Conservation (phyloP, 53 echinoderm and acorn worm genomes). For the Crossaster papposus region DNA sequence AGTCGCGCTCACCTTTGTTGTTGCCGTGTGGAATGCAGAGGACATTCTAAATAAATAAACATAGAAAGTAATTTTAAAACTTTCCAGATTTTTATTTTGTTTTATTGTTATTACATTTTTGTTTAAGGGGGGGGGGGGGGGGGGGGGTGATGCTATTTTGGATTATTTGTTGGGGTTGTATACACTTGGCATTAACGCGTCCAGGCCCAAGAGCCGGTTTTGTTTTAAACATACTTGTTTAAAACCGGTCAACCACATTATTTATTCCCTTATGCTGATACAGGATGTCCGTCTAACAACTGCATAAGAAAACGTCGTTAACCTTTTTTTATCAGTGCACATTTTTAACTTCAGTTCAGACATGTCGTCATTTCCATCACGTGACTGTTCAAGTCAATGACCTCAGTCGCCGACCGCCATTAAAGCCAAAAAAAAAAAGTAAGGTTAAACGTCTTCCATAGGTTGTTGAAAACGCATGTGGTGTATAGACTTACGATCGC, state of each 20-base stretch:
- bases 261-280: too few species aligned
- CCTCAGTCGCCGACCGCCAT: slow-evolving; percentile 12
- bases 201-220: too few species aligned
- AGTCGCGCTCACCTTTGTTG: background rate
- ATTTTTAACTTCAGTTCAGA: background rate
- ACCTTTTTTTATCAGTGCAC: background rate
- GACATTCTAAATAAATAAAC: background rate
- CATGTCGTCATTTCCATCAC: slow-evolving; percentile 35
- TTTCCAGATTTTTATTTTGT: background rate
- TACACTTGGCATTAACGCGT: too few species aligned
- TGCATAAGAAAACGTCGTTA: background rate
- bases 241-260: too few species aligned
- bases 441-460: background rate
- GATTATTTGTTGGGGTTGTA: too few species aligned
- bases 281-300: too few species aligned
- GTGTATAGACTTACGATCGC: background rate
- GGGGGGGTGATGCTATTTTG: too few species aligned
- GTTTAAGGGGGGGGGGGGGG: too few species aligned
- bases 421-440: background rate
- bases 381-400: slow-evolving; percentile 36
- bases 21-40: background rate
- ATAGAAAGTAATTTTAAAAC: background rate
- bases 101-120: too few species aligned
- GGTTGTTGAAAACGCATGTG: background rate
- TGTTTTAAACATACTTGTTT: too few species aligned